Evolutionary conservation across 92 coral and sea anemone genomes (phyloP), one percentile per base, ranked within the genome.

Genomic region (Porites lobata): DNA sequence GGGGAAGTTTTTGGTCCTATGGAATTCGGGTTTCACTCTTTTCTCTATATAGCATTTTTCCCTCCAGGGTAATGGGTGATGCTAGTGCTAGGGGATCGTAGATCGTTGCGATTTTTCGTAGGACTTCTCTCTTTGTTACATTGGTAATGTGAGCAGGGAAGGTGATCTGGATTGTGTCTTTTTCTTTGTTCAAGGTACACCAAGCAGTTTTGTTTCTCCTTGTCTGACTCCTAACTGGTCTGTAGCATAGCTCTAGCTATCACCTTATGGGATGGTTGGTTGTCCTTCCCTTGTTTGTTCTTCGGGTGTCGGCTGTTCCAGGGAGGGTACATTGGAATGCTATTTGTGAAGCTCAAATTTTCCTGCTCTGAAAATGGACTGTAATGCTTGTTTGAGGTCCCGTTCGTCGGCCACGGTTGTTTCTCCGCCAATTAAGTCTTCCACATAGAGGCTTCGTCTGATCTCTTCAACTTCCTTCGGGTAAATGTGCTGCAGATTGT

Each of bases 271-370:
- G 24, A 21, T 65, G 7, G 71, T 52, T 9, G 51, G 76, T 50
- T 4, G 59, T 68, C 51, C 85, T 56, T 86, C 57, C 29, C n/a
- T n/a, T n/a, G n/a, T n/a, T n/a, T n/a, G n/a, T n/a, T n/a, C n/a
- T n/a, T n/a, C n/a, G n/a, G n/a, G n/a, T n/a, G n/a, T n/a, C n/a
- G n/a, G n/a, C n/a, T n/a, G n/a, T n/a, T n/a, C n/a, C n/a, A n/a
- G n/a, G 75, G 65, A 75, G 9, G 62, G 66, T 14, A 47, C 90
- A 76, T 89, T 92, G 21, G 85, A 88, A 81, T 89, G 88, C 90
- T 92, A 92, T 69, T 92, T 92, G 59, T 92, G 95, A 51, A 85
- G 76, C 51, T 65, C 65, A 54, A 82, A 91, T 18, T 67, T 76
- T 38, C 59, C 88, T 71, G 62, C 79, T 14, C 85, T 67, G 54